Evolutionary conservation across 2,888 invertebrate species (phyloP).

Genomic region (Alcis repandata): DNA sequence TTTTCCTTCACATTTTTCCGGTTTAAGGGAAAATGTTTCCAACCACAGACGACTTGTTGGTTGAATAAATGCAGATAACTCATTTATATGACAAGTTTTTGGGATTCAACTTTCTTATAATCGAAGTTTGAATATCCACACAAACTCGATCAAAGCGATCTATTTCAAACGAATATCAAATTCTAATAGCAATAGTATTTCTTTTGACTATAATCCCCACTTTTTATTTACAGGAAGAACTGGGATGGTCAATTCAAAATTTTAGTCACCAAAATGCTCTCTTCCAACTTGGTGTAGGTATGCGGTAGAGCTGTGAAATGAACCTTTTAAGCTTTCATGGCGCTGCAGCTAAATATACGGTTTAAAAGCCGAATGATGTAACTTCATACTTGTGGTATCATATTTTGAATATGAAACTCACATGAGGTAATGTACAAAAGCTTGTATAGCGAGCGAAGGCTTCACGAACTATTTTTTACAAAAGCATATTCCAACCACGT

Average conservation of each 20-base stretch:
- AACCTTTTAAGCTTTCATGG: constrained; percentile 6
- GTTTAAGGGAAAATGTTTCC: neutral
- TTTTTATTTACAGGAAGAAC: too few species aligned
- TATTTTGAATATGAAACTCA: constrained; percentile 5
- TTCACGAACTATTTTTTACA: neutral
- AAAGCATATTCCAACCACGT: neutral
- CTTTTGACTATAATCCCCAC: too few species aligned
- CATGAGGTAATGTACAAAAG: neutral
- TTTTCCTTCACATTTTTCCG: constrained; percentile 16
- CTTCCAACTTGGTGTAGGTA: neutral
- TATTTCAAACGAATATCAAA: too few species aligned
- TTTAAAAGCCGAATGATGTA: constrained; percentile 10
- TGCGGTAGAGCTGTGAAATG: neutral
- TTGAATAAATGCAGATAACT: neutral
- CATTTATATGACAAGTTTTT: neutral
- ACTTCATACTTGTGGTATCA: neutral
- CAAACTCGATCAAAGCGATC: too few species aligned
- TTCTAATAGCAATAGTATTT: too few species aligned
- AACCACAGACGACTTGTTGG: constrained; percentile 2
- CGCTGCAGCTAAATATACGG: neutral
- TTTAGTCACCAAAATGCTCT: neutral
- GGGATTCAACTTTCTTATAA: too few species aligned
- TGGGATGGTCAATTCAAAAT: too few species aligned
- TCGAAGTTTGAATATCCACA: too few species aligned
- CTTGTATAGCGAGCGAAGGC: neutral